Percentiles rank a stretch among this genome's conserved stretches.
Conservation (phyloP, 2,113 vertebrate species). For the Noturus placidus region DNA sequence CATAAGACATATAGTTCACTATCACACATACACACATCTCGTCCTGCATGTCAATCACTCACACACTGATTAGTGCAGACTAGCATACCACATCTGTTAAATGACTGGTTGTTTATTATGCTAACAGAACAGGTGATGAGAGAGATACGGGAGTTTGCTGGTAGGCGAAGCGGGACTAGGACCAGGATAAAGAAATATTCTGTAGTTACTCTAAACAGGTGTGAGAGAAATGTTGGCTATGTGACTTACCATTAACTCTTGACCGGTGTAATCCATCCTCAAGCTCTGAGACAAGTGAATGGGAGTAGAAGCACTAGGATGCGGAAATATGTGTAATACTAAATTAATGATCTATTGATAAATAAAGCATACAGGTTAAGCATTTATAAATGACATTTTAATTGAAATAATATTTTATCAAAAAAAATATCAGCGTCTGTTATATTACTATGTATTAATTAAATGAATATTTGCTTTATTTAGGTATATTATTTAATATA, state of each 20-base stretch:
- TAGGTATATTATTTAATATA: not conserved
- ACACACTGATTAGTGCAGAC: not conserved
- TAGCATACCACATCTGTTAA: not conserved
- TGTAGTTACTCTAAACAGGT: not conserved
- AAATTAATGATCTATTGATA: not conserved
- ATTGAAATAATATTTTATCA: not conserved
- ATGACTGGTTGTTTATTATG: not conserved
- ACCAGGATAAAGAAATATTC: not conserved
- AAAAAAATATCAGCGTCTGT: too few species aligned
- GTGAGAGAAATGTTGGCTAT: not conserved
- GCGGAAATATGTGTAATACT: not conserved
- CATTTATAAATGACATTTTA: not conserved
- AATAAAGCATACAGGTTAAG: not conserved
- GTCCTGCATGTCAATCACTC: slow-evolving; percentile 4
- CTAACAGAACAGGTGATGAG: too few species aligned
- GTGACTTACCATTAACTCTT: not conserved
- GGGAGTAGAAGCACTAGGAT: not conserved
- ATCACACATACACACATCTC: not conserved
- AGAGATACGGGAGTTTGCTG: too few species aligned
- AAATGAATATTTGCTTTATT: not conserved
- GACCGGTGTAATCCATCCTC: slow-evolving; percentile 18
- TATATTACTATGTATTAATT: not conserved
- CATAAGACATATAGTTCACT: not conserved
- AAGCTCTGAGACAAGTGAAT: not conserved
- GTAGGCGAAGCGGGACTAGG: not conserved